Percentiles rank a stretch among this genome's conserved stretches.
Evolutionary conservation across 2,113 vertebrate species (phyloP).

Genomic region (Odontophorus gujanensis): DNA sequence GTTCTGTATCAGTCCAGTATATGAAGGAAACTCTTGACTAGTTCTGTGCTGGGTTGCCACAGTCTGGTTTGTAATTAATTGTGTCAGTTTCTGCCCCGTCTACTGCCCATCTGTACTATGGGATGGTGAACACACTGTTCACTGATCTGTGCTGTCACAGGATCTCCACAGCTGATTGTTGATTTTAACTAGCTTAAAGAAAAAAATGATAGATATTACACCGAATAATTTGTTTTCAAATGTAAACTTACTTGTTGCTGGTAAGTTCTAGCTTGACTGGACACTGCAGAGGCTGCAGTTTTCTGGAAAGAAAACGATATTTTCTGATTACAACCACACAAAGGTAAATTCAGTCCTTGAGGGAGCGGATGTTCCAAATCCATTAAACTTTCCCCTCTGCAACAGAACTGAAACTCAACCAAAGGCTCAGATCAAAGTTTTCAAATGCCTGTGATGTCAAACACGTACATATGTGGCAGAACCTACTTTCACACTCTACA

Average conservation of each 20-base stretch:
- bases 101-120: neutral
- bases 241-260: neutral
- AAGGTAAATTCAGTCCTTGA: neutral
- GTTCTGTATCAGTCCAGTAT: neutral
- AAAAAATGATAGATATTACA: neutral
- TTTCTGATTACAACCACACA: neutral
- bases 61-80: neutral
- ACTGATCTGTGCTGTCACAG: neutral
- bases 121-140: neutral
- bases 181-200: neutral
- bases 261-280: neutral
- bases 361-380: neutral
- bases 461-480: neutral
- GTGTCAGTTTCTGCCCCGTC: neutral
- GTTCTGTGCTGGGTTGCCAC: neutral
- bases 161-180: neutral
- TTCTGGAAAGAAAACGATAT: constrained; percentile 28
- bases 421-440: neutral
- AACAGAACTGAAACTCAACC: neutral
- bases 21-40: neutral
- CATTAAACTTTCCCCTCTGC: neutral
- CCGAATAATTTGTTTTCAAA: no score
- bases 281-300: neutral
- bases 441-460: neutral
- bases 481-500: neutral